These are phyloP conservation scores for Dinoponera quadriceps DNA, from an alignment of 1,140 invertebrate genomes.

Conservation along the genomic window DNA sequence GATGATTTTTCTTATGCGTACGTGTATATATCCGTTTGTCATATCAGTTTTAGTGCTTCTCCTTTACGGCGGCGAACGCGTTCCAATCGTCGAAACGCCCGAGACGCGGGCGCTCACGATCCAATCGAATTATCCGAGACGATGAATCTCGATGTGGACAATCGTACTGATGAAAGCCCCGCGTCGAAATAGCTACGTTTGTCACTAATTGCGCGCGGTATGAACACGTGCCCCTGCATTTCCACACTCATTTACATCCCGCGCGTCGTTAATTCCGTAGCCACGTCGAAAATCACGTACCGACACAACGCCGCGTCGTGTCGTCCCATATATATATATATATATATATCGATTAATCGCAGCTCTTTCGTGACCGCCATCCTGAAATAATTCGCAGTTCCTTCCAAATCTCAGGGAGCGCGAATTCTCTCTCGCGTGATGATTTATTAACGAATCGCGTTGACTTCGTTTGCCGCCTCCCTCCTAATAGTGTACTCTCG, in stretches of 20 bases:
- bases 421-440: not conserved
- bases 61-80: not conserved
- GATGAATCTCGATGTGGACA: constrained; percentile 50
- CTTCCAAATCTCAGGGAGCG: not conserved
- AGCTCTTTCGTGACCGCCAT: too few species aligned
- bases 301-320: too few species aligned
- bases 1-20: constrained; percentile 26
- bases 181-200: constrained; percentile 45
- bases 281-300: constrained; percentile 32
- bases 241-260: constrained; percentile 43
- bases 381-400: constrained; percentile 3
- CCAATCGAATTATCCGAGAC: constrained; percentile 54
- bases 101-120: constrained; percentile 15
- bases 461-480: too few species aligned
- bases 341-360: constrained; percentile 4
- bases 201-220: constrained; percentile 45
- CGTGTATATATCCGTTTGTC: not conserved
- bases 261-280: constrained; percentile 33
- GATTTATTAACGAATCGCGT: not conserved
- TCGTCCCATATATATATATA: too few species aligned
- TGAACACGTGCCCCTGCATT: constrained; percentile 40
- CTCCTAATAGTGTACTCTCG: not conserved
- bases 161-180: constrained; percentile 43
- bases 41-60: too few species aligned
- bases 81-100: constrained; percentile 50